phyloP scores from a whole-genome alignment of 2,888 invertebrate species.

The Uloborus plumipes region DNA sequence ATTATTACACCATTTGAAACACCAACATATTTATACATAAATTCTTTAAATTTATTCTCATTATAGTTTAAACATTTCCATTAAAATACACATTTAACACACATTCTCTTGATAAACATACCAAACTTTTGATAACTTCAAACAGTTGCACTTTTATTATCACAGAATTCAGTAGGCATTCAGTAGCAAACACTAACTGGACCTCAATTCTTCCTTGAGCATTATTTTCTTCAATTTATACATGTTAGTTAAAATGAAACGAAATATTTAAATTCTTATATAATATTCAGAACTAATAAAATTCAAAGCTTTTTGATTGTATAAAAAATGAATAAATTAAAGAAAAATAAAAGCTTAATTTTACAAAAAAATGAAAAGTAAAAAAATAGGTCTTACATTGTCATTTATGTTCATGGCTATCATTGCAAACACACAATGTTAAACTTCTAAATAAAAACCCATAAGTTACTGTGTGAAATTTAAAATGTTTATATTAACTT shows the following conservation, averaged over 20 bases:
- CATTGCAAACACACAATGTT: background rate
- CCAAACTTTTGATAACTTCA: constrained; percentile 14
- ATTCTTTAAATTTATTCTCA: background rate
- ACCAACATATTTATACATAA: no score
- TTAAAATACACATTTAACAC: constrained; percentile 13
- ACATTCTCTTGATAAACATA: constrained; percentile 8
- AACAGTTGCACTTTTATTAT: constrained; percentile 17
- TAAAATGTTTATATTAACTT: no score
- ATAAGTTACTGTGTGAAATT: no score
- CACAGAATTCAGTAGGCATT: constrained; percentile 27
- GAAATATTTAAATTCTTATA: background rate
- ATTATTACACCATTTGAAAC: no score
- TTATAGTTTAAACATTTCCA: background rate
- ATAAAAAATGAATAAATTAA: no score
- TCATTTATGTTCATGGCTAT: background rate
- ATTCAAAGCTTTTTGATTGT: background rate
- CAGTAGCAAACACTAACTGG: background rate
- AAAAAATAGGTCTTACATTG: background rate
- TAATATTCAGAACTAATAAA: background rate
- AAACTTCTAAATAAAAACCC: no score
- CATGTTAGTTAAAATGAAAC: background rate
- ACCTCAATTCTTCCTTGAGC: no score
- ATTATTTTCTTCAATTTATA: background rate
- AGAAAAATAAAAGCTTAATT: no score
- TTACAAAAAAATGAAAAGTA: no score